Evolutionary conservation across 2,888 invertebrate species (phyloP).

Genomic region (Heliconius cydno): DNA sequence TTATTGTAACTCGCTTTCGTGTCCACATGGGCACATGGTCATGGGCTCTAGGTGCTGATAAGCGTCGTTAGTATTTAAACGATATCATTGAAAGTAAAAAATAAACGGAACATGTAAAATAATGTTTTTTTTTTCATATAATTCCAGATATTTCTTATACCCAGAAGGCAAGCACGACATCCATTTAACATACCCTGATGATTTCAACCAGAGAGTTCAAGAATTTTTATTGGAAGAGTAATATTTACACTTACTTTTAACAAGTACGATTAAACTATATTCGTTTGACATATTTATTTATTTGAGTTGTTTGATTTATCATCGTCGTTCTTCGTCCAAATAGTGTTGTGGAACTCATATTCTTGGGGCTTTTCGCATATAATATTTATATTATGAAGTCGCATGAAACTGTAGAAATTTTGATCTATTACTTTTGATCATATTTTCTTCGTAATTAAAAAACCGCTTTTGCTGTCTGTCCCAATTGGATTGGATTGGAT

Average conservation of each 20-base stretch:
- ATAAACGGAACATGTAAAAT: not conserved
- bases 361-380: no score
- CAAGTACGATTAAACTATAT: not conserved
- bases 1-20: no score
- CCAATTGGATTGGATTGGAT: no score
- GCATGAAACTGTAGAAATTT: no score
- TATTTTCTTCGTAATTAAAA: no score
- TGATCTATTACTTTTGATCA: no score
- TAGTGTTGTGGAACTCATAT: no score
- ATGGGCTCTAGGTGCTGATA: no score
- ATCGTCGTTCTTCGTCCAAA: not conserved
- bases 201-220: slow-evolving; percentile 87
- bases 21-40: no score
- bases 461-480: no score
- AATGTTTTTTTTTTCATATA: slow-evolving; percentile 6
- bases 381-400: no score
- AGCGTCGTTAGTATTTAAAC: no score
- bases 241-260: not conserved
- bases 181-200: slow-evolving; percentile 87
- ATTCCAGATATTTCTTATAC: slow-evolving; percentile 85
- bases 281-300: not conserved
- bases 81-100: not conserved
- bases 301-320: not conserved
- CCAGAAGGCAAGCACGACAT: slow-evolving; percentile 91
- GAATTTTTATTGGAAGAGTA: slow-evolving; percentile 79